Percentiles rank a stretch among this genome's conserved stretches.
phyloP scores from a whole-genome alignment of 2,888 invertebrate species.

The Drosophila pegasa region DNA sequence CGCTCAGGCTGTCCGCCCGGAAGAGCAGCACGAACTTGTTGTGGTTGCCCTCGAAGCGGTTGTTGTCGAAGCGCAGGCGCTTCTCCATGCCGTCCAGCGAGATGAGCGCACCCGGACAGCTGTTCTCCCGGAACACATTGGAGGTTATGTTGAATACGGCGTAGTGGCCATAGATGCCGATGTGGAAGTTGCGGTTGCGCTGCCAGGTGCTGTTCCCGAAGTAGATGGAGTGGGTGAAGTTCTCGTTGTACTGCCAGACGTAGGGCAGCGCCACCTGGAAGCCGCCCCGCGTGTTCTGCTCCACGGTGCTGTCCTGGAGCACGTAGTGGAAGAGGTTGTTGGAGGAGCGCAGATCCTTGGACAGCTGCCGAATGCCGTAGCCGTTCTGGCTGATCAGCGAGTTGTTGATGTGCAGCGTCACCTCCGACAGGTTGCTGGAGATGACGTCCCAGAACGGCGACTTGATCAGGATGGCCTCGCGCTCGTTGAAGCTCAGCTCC shows the following conservation, averaged over 20 bases:
- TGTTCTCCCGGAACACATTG: constrained; percentile 93
- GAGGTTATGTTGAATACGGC: constrained; percentile 94
- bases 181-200: constrained; percentile 93
- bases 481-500: constrained; percentile 91
- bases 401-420: constrained; percentile 94
- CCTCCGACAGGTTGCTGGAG: constrained; percentile 94
- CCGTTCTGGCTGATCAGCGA: constrained; percentile 95
- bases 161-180: constrained; percentile 96
- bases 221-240: constrained; percentile 95
- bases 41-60: constrained; percentile 91
- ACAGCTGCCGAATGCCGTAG: constrained; percentile 94
- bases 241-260: constrained; percentile 97
- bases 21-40: constrained; percentile 95
- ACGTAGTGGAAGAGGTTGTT: constrained; percentile 99
- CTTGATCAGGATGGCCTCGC: constrained; percentile 92
- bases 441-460: constrained; percentile 95
- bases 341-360: constrained; percentile 96
- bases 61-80: constrained; percentile 92
- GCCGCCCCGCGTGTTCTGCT: constrained; percentile 94
- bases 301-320: constrained; percentile 93
- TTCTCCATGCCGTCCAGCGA: constrained; percentile 98
- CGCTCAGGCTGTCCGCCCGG: constrained; percentile 95
- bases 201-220: constrained; percentile 95
- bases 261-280: constrained; percentile 95
- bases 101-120: constrained; percentile 92